Percentiles rank a stretch among this genome's conserved stretches.
phyloP scores from a whole-genome alignment of 2,888 invertebrate genomes.

The Perizoma affinitatum region DNA sequence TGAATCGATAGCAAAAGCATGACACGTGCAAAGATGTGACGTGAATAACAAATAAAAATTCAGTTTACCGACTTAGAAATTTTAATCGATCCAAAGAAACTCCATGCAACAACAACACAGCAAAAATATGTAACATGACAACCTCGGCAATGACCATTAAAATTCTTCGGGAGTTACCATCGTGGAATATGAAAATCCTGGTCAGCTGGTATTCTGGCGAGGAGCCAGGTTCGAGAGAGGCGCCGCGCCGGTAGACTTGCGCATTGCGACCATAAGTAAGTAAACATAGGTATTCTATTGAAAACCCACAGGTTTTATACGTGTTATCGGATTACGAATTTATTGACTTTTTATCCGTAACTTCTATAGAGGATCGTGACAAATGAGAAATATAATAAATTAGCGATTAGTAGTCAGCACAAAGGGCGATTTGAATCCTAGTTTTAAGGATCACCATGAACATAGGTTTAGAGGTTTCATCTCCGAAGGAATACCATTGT shows the following conservation, averaged over 20 bases:
- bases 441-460: too few relatives aligned
- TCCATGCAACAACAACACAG: conserved; percentile 4
- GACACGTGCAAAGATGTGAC: conserved; percentile 12
- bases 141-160: conserved; percentile 39
- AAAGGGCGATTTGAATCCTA: too few relatives aligned
- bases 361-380: neutral
- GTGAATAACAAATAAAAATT: conserved; percentile 20
- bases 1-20: conserved; percentile 25
- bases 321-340: conserved; percentile 1
- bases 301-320: conserved; percentile 36
- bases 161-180: conserved; percentile 34
- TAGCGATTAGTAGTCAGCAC: too few relatives aligned
- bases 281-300: conserved; percentile 43
- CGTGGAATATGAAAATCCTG: conserved; percentile 37
- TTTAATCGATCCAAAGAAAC: conserved; percentile 18
- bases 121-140: conserved; percentile 13
- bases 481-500: too few relatives aligned
- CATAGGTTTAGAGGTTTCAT: too few relatives aligned
- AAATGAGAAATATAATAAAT: neutral
- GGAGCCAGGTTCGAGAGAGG: conserved; percentile 48
- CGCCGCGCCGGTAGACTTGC: conserved; percentile 54
- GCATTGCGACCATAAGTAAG: conserved; percentile 65
- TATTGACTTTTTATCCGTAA: neutral
- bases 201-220: conserved; percentile 65
- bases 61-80: conserved; percentile 10